Evolutionary conservation across 1,140 invertebrate genomes (phyloP).

Genomic region (Atta cephalotes): DNA sequence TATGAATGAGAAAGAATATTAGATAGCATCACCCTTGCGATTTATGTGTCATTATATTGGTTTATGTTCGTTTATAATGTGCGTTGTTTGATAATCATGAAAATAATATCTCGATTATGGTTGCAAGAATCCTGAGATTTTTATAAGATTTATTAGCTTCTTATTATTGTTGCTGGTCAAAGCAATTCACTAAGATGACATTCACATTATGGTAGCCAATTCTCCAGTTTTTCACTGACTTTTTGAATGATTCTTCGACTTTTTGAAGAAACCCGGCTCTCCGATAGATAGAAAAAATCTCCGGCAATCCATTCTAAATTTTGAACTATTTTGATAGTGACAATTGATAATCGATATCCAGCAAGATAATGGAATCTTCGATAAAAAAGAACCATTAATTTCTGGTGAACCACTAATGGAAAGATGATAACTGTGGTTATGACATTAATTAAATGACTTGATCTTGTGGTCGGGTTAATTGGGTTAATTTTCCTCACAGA

Average conservation of each 20-base stretch:
- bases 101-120: neutral
- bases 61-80: neutral
- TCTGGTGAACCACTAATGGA: no score
- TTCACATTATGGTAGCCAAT: neutral
- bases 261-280: no score
- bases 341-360: no score
- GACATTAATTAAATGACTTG: constrained; percentile 12
- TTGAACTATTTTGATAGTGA: no score
- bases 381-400: no score
- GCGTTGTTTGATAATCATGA: neutral
- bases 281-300: no score
- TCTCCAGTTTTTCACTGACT: no score
- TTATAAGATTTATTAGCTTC: neutral
- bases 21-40: neutral
- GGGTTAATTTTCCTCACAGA: neutral
- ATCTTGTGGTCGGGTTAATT: neutral
- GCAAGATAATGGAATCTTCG: no score
- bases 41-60: neutral
- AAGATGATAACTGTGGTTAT: no score
- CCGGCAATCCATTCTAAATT: no score
- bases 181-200: neutral
- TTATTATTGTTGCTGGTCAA: constrained; percentile 9
- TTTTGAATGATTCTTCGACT: no score
- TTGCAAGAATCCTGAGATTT: neutral
- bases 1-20: neutral